Percentiles rank a stretch among this genome's conserved stretches.
Conservation (phyloP, 2,113 vertebrate genomes). For the Patagioenas fasciata region DNA sequence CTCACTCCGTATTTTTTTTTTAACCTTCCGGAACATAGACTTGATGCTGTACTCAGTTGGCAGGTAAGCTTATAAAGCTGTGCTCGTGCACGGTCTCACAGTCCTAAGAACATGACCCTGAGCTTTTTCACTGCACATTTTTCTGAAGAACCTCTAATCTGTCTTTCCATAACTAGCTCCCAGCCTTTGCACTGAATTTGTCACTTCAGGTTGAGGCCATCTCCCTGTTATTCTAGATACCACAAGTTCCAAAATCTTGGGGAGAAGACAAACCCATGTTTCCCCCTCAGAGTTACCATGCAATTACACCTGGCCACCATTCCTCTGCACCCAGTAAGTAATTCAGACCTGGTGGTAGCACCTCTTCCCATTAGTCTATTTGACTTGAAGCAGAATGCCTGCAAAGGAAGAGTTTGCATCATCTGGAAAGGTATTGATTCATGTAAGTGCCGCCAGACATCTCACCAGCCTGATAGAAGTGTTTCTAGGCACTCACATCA, state of each 20-base stretch:
- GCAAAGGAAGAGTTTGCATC: neutral
- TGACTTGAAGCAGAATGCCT: neutral
- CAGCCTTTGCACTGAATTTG: neutral
- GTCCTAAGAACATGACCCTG: neutral
- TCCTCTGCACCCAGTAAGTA: neutral
- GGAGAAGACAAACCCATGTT: neutral
- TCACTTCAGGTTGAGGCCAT: neutral
- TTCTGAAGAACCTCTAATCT: neutral
- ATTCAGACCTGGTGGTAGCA: neutral
- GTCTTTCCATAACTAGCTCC: neutral
- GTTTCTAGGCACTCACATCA: neutral
- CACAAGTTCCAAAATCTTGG: neutral
- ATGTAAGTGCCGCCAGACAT: neutral
- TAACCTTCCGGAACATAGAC: neutral
- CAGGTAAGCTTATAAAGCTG: neutral
- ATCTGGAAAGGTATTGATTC: neutral
- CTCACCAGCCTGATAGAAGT: neutral
- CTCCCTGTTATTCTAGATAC: neutral
- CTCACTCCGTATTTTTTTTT: neutral
- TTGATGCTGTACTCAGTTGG: neutral
- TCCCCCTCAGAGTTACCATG: neutral
- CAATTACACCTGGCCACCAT: neutral
- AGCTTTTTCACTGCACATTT: neutral
- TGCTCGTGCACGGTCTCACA: neutral
- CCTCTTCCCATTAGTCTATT: neutral